Percentiles rank a stretch among this genome's conserved stretches.
These are phyloP conservation scores for Eulithis testata DNA, from an alignment of 2,888 invertebrate species.

Conservation along the genomic window DNA sequence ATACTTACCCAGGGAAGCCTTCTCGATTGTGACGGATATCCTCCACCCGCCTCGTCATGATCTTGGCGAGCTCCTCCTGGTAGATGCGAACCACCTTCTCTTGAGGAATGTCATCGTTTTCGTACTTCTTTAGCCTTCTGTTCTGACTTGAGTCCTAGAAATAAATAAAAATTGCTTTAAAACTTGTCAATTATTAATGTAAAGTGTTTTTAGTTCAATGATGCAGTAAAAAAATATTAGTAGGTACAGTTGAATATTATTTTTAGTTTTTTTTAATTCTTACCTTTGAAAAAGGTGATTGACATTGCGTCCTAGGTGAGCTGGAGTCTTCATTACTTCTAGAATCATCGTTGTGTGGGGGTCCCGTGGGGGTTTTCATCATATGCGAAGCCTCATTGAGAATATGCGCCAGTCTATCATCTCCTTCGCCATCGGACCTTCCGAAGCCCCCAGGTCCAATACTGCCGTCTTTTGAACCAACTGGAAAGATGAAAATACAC, in stretches of 20 bases:
- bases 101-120: conserved; percentile 97
- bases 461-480: conserved; percentile 92
- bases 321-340: conserved; percentile 93
- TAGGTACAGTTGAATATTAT: neutral
- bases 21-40: conserved; percentile 91
- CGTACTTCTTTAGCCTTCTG: conserved; percentile 92
- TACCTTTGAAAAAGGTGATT: conserved; percentile 91
- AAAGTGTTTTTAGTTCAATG: too few relatives aligned
- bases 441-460: conserved; percentile 90
- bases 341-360: conserved; percentile 82
- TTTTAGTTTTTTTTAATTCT: conserved; percentile 34
- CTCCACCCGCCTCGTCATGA: conserved; percentile 92
- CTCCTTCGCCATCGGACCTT: conserved; percentile 90
- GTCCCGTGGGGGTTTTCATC: conserved; percentile 88
- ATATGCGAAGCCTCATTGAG: conserved; percentile 96
- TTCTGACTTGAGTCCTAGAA: conserved; percentile 87
- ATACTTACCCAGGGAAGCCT: conserved; percentile 90
- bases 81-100: conserved; percentile 98
- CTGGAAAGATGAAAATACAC: conserved; percentile 57
- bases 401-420: conserved; percentile 97
- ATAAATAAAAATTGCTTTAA: conserved; percentile 36
- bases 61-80: conserved; percentile 96
- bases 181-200: too few relatives aligned
- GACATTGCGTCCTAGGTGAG: conserved; percentile 90
- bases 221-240: too few relatives aligned